A percentile compares a stretch with the other conserved stretches of the same genome.
Evolutionary conservation across 2,113 vertebrate genomes (phyloP).

Genomic region (Nansenia antarctica): DNA sequence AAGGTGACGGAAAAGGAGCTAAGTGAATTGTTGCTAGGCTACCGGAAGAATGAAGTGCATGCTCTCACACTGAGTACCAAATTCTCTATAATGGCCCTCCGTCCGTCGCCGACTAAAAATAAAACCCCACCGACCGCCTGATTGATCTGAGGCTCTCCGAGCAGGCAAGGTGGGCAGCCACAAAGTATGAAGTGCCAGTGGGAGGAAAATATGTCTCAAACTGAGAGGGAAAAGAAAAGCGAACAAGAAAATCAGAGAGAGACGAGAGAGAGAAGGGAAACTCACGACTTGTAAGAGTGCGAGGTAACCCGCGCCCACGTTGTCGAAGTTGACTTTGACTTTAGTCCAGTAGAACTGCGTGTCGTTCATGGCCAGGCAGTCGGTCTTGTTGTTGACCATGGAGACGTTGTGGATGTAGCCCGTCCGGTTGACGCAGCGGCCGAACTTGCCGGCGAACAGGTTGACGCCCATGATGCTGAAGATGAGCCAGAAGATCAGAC

Average conservation of each 20-base stretch:
- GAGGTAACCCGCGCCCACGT: slow-evolving; percentile 94
- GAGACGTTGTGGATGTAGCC: slow-evolving; percentile 79
- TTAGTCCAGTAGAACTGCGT: slow-evolving; percentile 91
- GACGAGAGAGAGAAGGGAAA: not conserved
- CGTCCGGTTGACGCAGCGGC: slow-evolving; percentile 88
- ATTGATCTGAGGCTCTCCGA: slow-evolving; percentile 37
- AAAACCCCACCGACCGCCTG: slow-evolving; percentile 35
- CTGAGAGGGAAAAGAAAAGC: not conserved
- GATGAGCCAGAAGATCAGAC: slow-evolving; percentile 99
- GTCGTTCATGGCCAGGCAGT: slow-evolving; percentile 82
- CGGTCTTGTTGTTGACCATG: slow-evolving; percentile 86
- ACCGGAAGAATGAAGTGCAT: slow-evolving; percentile 49
- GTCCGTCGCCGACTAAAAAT: slow-evolving; percentile 52
- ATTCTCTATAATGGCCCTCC: slow-evolving; percentile 48
- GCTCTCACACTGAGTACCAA: slow-evolving; percentile 45
- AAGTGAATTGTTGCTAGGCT: slow-evolving; percentile 64
- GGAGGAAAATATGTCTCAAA: slow-evolving; percentile 4
- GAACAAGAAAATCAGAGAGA: no score
- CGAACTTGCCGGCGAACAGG: slow-evolving; percentile 96
- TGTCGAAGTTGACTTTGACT: slow-evolving; percentile 98
- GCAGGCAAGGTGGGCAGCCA: slow-evolving; percentile 38
- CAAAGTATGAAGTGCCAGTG: not conserved
- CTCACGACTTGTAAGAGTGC: slow-evolving; percentile 98
- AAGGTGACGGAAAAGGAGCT: slow-evolving; percentile 54
- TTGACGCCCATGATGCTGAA: slow-evolving; percentile 99